Evolutionary conservation across 2,888 invertebrate species (phyloP).

Genomic region (Drosophila silvestris): DNA sequence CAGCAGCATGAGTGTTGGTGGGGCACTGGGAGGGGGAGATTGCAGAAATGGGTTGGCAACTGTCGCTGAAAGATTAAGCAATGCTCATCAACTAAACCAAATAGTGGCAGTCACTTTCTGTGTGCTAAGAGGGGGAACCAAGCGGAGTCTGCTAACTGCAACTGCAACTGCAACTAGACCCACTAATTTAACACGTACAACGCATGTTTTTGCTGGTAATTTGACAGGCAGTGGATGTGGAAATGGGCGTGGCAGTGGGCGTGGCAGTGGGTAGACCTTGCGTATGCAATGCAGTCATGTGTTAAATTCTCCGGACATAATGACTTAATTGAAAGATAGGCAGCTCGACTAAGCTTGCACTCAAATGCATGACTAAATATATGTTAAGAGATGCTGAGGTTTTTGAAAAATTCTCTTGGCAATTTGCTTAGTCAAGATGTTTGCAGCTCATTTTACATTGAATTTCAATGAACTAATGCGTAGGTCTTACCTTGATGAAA

Average conservation of each 20-base stretch:
- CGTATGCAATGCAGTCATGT: conserved; percentile 25
- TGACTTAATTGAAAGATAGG: conserved; percentile 61
- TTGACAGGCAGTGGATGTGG: conserved; percentile 6
- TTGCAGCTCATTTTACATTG: conserved; percentile 19
- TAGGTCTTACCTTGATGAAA: conserved; percentile 29
- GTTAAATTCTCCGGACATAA: conserved; percentile 40
- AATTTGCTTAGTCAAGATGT: conserved; percentile 22
- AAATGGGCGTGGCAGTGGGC: conserved; percentile 5
- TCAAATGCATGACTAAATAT: conserved; percentile 17
- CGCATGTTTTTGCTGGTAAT: conserved; percentile 48
- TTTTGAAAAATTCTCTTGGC: not conserved
- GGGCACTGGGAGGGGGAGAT: not conserved
- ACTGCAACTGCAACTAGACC: conserved; percentile 19
- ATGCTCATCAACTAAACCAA: conserved; percentile 32
- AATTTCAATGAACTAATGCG: conserved; percentile 26
- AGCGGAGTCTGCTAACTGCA: conserved; percentile 11
- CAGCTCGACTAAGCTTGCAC: conserved; percentile 15
- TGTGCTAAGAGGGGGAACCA: not conserved
- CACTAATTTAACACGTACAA: conserved; percentile 76
- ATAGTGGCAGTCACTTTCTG: conserved; percentile 5
- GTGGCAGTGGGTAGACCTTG: conserved; percentile 10
- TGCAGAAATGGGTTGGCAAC: not conserved
- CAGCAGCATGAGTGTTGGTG: conserved; percentile 18
- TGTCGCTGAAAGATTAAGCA: conserved; percentile 54
- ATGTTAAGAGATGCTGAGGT: conserved; percentile 4